Evolutionary conservation across 2,113 vertebrate species (phyloP).

Genomic region (Ptychochromis oligacanthus): DNA sequence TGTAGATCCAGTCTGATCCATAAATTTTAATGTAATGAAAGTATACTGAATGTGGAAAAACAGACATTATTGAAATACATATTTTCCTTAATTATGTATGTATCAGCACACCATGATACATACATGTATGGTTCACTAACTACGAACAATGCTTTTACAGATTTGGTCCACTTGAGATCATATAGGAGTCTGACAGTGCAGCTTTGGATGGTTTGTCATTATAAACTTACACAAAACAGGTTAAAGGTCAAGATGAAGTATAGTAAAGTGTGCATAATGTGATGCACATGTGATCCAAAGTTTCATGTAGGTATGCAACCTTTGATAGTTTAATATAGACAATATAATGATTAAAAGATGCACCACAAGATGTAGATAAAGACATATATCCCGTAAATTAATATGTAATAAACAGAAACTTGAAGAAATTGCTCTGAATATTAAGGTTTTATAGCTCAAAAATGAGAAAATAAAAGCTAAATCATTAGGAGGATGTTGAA

Average conservation of each 20-base stretch:
- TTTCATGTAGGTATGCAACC: not conserved
- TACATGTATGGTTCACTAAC: not conserved
- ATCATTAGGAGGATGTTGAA: not conserved
- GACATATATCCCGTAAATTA: not conserved
- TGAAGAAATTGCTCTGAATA: slow-evolving; percentile 1
- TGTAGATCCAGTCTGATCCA: not conserved
- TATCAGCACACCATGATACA: no score
- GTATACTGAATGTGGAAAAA: not conserved
- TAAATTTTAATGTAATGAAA: fast-evolving
- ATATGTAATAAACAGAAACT: not conserved
- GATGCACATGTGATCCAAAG: not conserved
- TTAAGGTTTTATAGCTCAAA: not conserved
- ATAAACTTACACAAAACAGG: no score
- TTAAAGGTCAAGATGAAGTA: not conserved
- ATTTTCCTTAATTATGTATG: not conserved
- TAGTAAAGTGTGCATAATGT: no score
- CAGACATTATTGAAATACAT: not conserved
- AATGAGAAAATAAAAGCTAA: not conserved
- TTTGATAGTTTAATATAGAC: not conserved
- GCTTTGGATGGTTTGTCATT: not conserved
- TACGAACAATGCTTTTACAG: not conserved
- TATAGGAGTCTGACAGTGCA: not conserved
- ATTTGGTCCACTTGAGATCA: not conserved
- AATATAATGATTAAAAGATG: not conserved
- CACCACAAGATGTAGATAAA: not conserved